A percentile compares a stretch with the other conserved stretches of the same genome.
These are phyloP conservation scores for Chondrosia reniformis DNA, from an alignment of 37 sponge, comb jelly and placozoan genomes.

Conservation along the genomic window DNA sequence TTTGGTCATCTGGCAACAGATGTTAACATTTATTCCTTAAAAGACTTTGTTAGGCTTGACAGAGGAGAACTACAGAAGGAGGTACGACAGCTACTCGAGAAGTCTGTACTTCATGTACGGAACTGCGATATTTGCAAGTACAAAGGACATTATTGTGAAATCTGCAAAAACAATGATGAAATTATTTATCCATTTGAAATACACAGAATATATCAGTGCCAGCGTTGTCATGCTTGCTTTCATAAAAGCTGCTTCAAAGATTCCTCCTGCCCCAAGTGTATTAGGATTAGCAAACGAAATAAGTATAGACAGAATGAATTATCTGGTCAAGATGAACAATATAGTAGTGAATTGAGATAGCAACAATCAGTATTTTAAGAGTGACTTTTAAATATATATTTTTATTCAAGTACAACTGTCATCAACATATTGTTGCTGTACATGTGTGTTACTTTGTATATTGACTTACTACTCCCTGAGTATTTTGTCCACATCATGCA, in stretches of 20 bases:
- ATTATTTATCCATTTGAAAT: slow-evolving; percentile 93
- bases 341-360: no score
- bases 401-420: no score
- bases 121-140: slow-evolving; percentile 62
- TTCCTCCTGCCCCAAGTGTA: slow-evolving; percentile 30
- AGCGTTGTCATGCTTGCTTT: slow-evolving; percentile 28
- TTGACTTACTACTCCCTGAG: no score
- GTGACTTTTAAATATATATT: no score
- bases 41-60: slow-evolving; percentile 62
- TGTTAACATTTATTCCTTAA: slow-evolving; percentile 57
- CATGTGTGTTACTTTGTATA: no score
- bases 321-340: neutral
- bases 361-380: no score
- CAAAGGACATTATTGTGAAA: slow-evolving; percentile 94
- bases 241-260: slow-evolving; percentile 22
- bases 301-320: neutral
- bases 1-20: slow-evolving; percentile 65
- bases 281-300: neutral
- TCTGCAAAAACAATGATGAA: slow-evolving; percentile 71
- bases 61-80: neutral
- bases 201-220: slow-evolving; percentile 61
- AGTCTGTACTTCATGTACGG: neutral
- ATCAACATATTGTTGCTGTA: no score
- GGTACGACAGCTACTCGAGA: neutral
- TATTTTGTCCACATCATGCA: no score